Evolutionary conservation across 2,888 invertebrate species (phyloP).

Genomic region (Nipponacmea schrenckii): DNA sequence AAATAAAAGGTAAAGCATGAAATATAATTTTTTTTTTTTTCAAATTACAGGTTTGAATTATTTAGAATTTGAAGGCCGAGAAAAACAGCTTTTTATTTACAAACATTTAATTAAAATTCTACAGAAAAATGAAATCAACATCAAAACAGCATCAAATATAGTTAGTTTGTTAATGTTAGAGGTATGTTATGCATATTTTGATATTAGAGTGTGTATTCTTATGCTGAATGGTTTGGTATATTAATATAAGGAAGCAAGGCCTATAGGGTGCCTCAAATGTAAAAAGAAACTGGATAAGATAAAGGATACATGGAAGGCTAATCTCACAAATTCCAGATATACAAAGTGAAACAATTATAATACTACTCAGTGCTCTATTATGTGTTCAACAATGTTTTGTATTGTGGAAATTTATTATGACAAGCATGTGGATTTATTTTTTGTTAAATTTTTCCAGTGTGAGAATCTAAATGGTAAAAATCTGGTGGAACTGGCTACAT

Average conservation of each 20-base stretch:
- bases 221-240: too few species aligned
- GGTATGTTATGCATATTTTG: conserved; percentile 35
- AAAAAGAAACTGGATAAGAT: not conserved
- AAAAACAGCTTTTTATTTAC: conserved; percentile 44
- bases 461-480: conserved; percentile 46
- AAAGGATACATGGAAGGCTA: not conserved
- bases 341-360: too few species aligned
- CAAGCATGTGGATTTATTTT: not conserved
- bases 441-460: conserved; percentile 39
- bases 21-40: not conserved
- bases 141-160: conserved; percentile 54
- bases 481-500: conserved; percentile 51
- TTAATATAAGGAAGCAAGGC: too few species aligned
- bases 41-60: conserved; percentile 42
- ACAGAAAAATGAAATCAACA: conserved; percentile 56
- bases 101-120: conserved; percentile 54
- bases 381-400: not conserved
- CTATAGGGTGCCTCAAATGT: too few species aligned
- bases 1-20: too few species aligned
- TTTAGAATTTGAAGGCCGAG: conserved; percentile 23
- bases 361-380: conserved; percentile 6
- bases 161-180: conserved; percentile 59
- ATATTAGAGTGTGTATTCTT: too few species aligned
- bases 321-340: not conserved
- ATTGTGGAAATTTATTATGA: not conserved